These are phyloP conservation scores for Phorcus lineatus DNA, from an alignment of 2,888 invertebrate genomes.

Conservation along the genomic window DNA sequence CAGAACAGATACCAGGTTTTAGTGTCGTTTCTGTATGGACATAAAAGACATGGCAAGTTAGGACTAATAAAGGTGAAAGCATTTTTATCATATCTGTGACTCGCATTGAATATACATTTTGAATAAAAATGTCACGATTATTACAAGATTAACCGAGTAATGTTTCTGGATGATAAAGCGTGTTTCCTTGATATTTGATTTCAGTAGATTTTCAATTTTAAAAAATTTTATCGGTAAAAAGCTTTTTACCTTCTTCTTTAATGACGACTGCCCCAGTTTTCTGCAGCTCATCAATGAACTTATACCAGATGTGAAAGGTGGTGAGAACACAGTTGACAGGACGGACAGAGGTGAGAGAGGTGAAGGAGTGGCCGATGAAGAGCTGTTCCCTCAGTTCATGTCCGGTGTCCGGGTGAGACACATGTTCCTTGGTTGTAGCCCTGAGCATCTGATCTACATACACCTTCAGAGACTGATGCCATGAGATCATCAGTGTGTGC, in stretches of 20 bases:
- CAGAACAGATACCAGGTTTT: conserved; percentile 43
- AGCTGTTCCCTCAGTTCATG: neutral
- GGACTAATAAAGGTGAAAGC: too few species aligned
- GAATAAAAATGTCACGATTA: too few species aligned
- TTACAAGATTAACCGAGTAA: too few species aligned
- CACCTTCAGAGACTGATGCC: conserved; percentile 50
- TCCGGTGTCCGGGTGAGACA: neutral
- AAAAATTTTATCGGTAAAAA: too few species aligned
- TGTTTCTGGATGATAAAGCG: too few species aligned
- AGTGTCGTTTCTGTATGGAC: conserved; percentile 12
- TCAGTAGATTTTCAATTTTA: too few species aligned
- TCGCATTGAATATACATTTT: too few species aligned
- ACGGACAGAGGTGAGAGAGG: neutral
- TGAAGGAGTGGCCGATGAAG: conserved; percentile 22
- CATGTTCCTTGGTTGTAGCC: neutral
- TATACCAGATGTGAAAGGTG: conserved; percentile 53
- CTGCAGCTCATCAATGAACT: conserved; percentile 50
- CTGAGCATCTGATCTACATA: conserved; percentile 31
- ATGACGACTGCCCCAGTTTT: conserved; percentile 35
- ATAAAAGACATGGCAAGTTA: conserved; percentile 14
- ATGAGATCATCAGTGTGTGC: conserved; percentile 52
- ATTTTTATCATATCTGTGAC: too few species aligned
- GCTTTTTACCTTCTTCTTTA: neutral
- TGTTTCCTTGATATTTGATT: too few species aligned
- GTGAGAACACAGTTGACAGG: conserved; percentile 43